Percentiles rank a stretch among this genome's conserved stretches.
phyloP scores from a whole-genome alignment of 2,888 invertebrate species.

The Platycnemis pennipes region DNA sequence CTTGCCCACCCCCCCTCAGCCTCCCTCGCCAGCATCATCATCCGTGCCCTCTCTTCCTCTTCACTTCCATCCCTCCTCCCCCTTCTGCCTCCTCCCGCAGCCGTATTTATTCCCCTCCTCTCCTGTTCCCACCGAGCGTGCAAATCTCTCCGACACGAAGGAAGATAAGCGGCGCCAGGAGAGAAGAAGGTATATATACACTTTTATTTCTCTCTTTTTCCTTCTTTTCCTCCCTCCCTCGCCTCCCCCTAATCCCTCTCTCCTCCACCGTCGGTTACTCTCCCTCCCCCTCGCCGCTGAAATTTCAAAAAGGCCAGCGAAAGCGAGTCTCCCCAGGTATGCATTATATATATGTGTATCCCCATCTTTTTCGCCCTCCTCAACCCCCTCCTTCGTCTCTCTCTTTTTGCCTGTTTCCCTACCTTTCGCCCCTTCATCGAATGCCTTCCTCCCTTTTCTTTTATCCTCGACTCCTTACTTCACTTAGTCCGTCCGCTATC shows the following conservation, averaged over 20 bases:
- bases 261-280: slow-evolving; percentile 21
- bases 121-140: slow-evolving; percentile 62
- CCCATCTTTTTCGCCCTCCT: not conserved
- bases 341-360: not conserved
- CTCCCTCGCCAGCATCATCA: not conserved
- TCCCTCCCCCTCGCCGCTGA: not conserved
- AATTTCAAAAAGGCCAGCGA: slow-evolving; percentile 2
- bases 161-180: slow-evolving; percentile 61
- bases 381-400: not conserved
- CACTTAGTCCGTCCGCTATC: not conserved
- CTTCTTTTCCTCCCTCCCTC: not conserved
- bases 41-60: not conserved
- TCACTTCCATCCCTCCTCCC: not conserved
- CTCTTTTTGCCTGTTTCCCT: not conserved
- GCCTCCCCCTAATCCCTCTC: not conserved
- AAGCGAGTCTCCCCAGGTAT: slow-evolving; percentile 17
- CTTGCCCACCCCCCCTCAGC: not conserved
- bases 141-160: slow-evolving; percentile 65
- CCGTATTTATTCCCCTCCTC: slow-evolving; percentile 48
- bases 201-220: slow-evolving; percentile 12
- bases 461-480: not conserved
- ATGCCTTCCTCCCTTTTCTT: not conserved
- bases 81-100: not conserved
- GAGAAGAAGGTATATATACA: not conserved
- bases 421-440: not conserved